Percentiles rank a stretch among this genome's conserved stretches.
phyloP scores from a whole-genome alignment of 2,888 invertebrate genomes.

The Ferdinandea cuprea region DNA sequence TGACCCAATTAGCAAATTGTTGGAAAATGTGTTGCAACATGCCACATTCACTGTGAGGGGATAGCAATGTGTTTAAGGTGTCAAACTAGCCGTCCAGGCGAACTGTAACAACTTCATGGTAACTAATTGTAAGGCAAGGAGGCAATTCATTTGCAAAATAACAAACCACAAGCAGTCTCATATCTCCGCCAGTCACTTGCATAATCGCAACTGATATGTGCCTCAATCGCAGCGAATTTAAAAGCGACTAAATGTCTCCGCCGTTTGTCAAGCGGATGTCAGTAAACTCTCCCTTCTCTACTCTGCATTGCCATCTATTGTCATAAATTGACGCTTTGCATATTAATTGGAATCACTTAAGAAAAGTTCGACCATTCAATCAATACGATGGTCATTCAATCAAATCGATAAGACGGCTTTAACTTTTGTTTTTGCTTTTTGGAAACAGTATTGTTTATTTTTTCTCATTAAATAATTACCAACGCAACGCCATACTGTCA shows the following conservation, averaged over 20 bases:
- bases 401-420: background rate
- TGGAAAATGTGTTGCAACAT: no score
- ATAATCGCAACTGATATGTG: slow-evolving; percentile 10
- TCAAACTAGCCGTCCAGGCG: no score
- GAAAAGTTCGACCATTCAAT: slow-evolving; percentile 14
- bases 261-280: slow-evolving; percentile 51
- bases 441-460: slow-evolving; percentile 21
- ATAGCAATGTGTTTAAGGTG: no score
- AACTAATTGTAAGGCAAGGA: no score
- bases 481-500: slow-evolving; percentile 46
- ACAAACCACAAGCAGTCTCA: slow-evolving; percentile 11
- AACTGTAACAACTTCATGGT: no score
- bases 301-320: slow-evolving; percentile 23
- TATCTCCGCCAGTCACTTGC: slow-evolving; percentile 20
- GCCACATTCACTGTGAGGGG: no score
- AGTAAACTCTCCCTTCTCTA: slow-evolving; percentile 41
- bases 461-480: slow-evolving; percentile 54
- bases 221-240: background rate
- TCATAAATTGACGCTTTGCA: slow-evolving; percentile 56
- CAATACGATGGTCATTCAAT: background rate
- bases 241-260: slow-evolving; percentile 29
- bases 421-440: slow-evolving; percentile 7
- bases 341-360: slow-evolving; percentile 48
- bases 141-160: no score
- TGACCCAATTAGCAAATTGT: no score